These are phyloP conservation scores for Muntiacus muntjak DNA, from an alignment of 2,113 vertebrate species.

Conservation along the genomic window DNA sequence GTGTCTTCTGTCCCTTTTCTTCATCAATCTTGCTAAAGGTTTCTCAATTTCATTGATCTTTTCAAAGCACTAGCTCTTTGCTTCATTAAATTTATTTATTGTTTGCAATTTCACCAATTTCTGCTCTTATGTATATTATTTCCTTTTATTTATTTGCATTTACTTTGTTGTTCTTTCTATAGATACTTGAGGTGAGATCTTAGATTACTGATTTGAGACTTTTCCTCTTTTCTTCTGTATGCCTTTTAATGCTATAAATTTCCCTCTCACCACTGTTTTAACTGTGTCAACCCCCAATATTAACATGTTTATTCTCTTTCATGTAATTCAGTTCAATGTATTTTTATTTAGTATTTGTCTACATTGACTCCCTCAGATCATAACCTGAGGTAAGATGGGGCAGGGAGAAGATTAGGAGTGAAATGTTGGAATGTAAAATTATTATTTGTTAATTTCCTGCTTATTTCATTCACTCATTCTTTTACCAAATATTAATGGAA, in stretches of 20 bases:
- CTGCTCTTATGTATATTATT: background rate
- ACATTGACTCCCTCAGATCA: background rate
- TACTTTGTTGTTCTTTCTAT: background rate
- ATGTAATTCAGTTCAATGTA: background rate
- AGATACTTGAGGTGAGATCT: background rate
- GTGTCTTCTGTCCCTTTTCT: background rate
- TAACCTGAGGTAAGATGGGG: background rate
- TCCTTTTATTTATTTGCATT: background rate
- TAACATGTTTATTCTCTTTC: background rate
- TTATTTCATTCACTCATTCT: background rate
- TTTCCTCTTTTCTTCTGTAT: background rate
- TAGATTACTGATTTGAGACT: background rate
- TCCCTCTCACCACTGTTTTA: background rate
- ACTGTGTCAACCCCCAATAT: background rate
- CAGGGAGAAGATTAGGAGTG: background rate
- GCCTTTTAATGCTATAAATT: background rate
- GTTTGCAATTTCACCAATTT: background rate
- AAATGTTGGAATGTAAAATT: background rate
- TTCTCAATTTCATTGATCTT: background rate
- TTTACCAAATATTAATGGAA: background rate
- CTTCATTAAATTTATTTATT: background rate
- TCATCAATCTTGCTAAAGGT: background rate
- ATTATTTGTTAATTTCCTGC: background rate
- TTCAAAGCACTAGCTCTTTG: background rate
- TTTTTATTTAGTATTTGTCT: background rate